Base-by-base conservation (phyloP, 2,113 vertebrate genomes). In the Hymenochirus boettgeri region DNA sequence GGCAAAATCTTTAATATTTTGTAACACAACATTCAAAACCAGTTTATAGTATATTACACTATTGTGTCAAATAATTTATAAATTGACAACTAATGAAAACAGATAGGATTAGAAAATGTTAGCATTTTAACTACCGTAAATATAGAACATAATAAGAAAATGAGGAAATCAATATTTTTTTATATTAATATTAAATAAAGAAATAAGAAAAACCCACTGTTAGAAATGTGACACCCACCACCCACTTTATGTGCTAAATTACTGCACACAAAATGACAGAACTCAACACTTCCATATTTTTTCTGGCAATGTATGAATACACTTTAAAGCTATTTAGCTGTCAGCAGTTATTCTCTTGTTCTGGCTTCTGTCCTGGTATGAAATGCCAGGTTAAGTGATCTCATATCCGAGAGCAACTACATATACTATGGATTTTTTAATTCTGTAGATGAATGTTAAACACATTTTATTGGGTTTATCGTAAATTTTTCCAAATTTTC, bases 381-480 rank as follows among this genome's bases (percentile, higher is more conserved):
- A 45, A 45, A 60, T 60, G 57, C 56, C 65, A 69, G 48, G n/a
- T 21, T 24, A 52, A 45, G 65, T 69, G 65, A 69, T 69, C 65
- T 69, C 56, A 69, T 69, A 69, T 60, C 65, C 57, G 57, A 69
- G 56, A 69, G 60, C 51, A 31, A 57, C 37, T 29, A 57, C 54
- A 60, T 52, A 58, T 47, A 45, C 35, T 69, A 60, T 69, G 33
- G 57, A 53, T 69, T 69, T 67, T 53, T 52, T 50, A 51, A 42
- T 60, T 53, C 19, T 69, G 47, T 29, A 53, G 47, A 69, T 45
- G 59, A 69, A 59, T 47, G 31, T 47, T 60, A 69, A 53, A 60
- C 35, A 69, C 60, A 69, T 60, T 69, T 67, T 69, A 69, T 51
- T 31, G 33, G 31, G n/a, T n/a, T n/a, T n/a, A n/a, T n/a, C n/a